A percentile compares a stretch with the other conserved stretches of the same genome.
These are phyloP conservation scores for Synanceia verrucosa DNA, from an alignment of 2,797 vertebrate species.

Conservation along the genomic window DNA sequence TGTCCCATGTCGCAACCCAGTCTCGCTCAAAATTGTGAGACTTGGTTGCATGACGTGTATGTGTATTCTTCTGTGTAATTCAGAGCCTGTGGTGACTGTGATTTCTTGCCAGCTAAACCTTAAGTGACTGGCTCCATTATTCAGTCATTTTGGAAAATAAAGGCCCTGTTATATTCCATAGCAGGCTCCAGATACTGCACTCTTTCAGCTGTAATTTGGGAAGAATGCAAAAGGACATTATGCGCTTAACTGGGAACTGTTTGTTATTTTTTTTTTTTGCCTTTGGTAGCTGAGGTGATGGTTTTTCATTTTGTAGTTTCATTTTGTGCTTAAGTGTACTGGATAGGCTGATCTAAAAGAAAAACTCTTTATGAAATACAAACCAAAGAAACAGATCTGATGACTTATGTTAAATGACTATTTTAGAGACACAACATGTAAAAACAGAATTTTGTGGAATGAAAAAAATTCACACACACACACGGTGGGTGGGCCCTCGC, in stretches of 20 bases:
- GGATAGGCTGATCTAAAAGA: constrained; percentile 1
- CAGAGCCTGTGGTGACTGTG: background rate
- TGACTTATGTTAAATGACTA: background rate
- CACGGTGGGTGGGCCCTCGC: too few species aligned
- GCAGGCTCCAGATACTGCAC: constrained; percentile 1
- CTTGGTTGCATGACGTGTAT: background rate
- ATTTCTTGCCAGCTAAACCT: constrained; percentile 8
- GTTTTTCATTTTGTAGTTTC: constrained; percentile 38
- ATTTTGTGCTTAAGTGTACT: constrained; percentile 34
- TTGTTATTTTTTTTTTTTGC: too few species aligned
- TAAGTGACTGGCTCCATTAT: constrained; percentile 13
- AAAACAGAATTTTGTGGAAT: too few species aligned
- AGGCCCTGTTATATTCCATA: constrained; percentile 2
- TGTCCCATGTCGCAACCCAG: too few species aligned
- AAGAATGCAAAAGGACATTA: constrained; percentile 44
- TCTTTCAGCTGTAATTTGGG: constrained; percentile 42
- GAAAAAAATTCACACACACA: too few species aligned
- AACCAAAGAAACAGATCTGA: background rate
- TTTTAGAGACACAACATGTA: too few species aligned
- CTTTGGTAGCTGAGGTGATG: constrained; percentile 36
- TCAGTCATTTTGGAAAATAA: constrained; percentile 16
- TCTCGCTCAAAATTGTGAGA: too few species aligned
- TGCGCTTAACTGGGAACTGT: constrained; percentile 24
- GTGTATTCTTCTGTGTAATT: background rate
- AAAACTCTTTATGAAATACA: background rate